These are phyloP conservation scores for Myrmophylax atrothorax DNA, from an alignment of 2,113 vertebrate genomes.

Conservation along the genomic window DNA sequence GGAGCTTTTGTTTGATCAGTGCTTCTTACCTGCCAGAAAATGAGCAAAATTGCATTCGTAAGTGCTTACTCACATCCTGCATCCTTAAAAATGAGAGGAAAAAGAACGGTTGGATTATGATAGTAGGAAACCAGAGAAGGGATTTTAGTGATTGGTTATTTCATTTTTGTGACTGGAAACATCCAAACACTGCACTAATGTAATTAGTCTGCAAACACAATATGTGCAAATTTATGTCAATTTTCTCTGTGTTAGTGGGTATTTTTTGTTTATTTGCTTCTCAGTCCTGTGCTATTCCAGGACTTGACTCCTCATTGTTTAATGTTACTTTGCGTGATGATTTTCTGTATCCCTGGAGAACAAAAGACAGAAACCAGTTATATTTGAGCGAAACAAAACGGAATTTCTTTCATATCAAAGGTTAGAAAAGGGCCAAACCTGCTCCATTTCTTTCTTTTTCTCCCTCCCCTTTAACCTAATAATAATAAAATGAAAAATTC, in stretches of 20 bases:
- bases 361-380: not conserved
- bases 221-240: not conserved
- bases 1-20: not conserved
- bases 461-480: not conserved
- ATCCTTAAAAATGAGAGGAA: not conserved
- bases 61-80: conserved; percentile 46
- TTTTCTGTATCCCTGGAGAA: not conserved
- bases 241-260: not conserved
- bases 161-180: not conserved
- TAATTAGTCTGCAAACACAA: not conserved
- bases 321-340: not conserved
- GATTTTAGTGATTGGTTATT: not conserved
- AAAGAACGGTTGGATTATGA: not conserved
- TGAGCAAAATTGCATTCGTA: conserved; percentile 11
- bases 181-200: not conserved
- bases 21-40: conserved; percentile 27
- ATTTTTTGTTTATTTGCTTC: not conserved
- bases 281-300: not conserved
- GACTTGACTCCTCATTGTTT: not conserved
- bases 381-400: not conserved
- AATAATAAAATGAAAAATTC: not conserved
- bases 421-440: not conserved
- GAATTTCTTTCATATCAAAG: not conserved
- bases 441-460: not conserved
- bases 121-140: not conserved